Base-by-base conservation (phyloP, 2,113 vertebrate genomes). In the Patagioenas fasciata region DNA sequence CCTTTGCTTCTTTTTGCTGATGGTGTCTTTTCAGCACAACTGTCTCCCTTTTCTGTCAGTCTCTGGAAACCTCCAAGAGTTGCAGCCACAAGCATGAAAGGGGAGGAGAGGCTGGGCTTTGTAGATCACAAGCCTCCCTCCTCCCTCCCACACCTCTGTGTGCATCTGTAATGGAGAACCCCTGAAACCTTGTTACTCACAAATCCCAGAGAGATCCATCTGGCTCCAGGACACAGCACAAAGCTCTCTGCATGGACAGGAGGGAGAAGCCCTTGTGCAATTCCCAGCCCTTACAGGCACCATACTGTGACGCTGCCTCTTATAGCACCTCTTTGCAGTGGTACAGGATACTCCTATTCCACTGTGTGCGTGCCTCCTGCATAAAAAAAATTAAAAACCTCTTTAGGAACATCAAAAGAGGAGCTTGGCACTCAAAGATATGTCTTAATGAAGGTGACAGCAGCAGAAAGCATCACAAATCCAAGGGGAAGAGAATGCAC, bases 381-480 rank as follows among this genome's bases (percentile, higher is more conserved):
- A 31, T 5, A 18, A 32, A 53, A 62, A 31, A 24, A 14, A 32
- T 6, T 28, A 25, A 50, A 40, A 8, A 4, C 6, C 58, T 89
- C 81, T 54, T 62, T 4, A 61, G 34, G 57, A 92, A 54, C 67
- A 88, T 81, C 86, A 44, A 78, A 94, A 91, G 91, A 62, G 21
- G 65, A 2, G 16, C 61, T 26, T 56, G 91, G 89, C 87, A 74
- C 66, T 88, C 20, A 2, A 75, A 83, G 70, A 25, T 80, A 64
- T 3, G 53, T 82, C 92, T 93, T 80, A 69, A 77, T 69, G 95
- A 91, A 87, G 75, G 91, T 72, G 84, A 91, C 78, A 74, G 95
- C 82, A 74, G 91, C 87, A 88, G 64, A 57, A 91, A 91, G 91
- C 75, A 20, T 32, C 28, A 74, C 87, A 81, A 69, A 88, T 90